Percentiles rank a stretch among this genome's conserved stretches.
Evolutionary conservation across 2,797 vertebrate genomes (phyloP).

Genomic region (Darevskia nairensis): DNA sequence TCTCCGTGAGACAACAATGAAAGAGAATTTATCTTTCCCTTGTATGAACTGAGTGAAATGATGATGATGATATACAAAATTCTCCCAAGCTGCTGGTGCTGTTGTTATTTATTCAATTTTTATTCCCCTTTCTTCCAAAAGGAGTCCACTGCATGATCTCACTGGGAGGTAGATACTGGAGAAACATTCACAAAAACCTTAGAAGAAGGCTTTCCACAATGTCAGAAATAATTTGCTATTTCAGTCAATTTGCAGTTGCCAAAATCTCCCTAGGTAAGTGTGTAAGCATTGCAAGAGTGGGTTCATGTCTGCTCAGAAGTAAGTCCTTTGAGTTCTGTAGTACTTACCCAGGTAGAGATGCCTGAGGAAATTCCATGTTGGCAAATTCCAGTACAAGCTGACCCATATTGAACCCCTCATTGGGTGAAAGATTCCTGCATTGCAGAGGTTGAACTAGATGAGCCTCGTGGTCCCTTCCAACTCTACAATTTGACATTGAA

Average conservation of each 20-base stretch:
- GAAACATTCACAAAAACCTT: not conserved
- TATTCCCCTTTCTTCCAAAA: no score
- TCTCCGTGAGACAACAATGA: constrained; percentile 59
- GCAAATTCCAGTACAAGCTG: no score
- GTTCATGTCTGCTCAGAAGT: not conserved
- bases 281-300: no score
- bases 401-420: no score
- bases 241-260: not conserved
- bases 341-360: no score
- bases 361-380: no score
- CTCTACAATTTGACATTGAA: no score
- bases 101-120: no score
- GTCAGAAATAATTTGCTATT: not conserved
- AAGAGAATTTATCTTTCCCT: constrained; percentile 8
- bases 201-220: not conserved
- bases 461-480: no score
- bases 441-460: no score
- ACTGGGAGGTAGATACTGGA: not conserved
- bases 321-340: not conserved
- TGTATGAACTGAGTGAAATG: not conserved
- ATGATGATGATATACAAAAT: not conserved
- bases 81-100: not conserved
- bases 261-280: not conserved
- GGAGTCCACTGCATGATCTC: not conserved
- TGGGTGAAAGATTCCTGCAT: no score